Evolutionary conservation across 2,113 vertebrate species (phyloP).

Genomic region (Psilopogon haemacephalus): DNA sequence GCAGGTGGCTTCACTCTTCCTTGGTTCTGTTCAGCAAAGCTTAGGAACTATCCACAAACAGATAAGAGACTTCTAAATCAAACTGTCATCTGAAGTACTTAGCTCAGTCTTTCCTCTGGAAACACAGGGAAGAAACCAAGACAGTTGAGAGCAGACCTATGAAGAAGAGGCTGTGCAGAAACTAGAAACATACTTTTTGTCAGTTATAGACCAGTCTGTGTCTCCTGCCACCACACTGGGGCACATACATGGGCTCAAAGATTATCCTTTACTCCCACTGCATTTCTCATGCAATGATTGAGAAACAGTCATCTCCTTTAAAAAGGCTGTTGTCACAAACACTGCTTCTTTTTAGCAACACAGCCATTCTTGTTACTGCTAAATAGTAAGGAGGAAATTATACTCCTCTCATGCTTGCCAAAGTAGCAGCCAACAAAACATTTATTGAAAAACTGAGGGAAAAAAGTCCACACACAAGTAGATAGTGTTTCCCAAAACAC

Average conservation of each 20-base stretch:
- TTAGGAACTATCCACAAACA: background rate
- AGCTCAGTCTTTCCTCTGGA: background rate
- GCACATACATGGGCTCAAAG: background rate
- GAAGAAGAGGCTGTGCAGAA: background rate
- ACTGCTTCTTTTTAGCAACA: background rate
- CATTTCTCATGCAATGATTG: background rate
- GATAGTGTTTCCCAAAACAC: background rate
- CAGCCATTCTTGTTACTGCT: background rate
- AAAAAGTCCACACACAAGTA: background rate
- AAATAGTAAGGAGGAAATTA: background rate
- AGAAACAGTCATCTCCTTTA: background rate
- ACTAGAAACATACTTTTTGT: background rate
- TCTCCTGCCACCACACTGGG: background rate
- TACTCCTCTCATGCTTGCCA: background rate
- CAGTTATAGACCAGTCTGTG: background rate
- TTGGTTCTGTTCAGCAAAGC: background rate
- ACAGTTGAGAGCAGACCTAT: background rate
- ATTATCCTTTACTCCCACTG: background rate
- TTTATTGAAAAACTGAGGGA: background rate
- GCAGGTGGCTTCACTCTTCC: background rate
- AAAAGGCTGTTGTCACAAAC: background rate
- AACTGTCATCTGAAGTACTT: background rate
- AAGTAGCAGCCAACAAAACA: background rate
- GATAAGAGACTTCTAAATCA: background rate
- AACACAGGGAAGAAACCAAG: background rate